These are phyloP conservation scores for Pseudoips prasinana DNA, from an alignment of 2,888 invertebrate species.

Conservation along the genomic window DNA sequence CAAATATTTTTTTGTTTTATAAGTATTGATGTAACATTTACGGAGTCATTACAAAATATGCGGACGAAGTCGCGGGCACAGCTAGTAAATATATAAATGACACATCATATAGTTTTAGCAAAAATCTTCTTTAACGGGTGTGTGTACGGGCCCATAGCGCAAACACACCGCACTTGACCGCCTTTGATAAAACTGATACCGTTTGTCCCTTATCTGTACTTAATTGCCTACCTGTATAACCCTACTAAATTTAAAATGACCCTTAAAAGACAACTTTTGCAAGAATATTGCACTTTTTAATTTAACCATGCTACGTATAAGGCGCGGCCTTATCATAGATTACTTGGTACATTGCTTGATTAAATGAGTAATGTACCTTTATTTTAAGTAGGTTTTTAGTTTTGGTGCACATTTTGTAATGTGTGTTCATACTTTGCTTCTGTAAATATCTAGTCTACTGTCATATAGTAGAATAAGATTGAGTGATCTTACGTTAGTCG, in stretches of 20 bases:
- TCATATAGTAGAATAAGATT: no score
- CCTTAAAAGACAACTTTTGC: slow-evolving; percentile 6
- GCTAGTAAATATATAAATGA: no score
- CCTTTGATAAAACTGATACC: slow-evolving; percentile 63
- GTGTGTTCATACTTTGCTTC: no score
- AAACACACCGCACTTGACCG: slow-evolving; percentile 37
- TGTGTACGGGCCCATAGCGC: slow-evolving; percentile 12
- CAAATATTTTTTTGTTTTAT: no score
- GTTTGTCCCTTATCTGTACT: slow-evolving; percentile 58
- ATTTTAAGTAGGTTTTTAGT: slow-evolving; percentile 11
- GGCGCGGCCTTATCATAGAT: slow-evolving; percentile 64
- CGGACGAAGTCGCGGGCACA: no score
- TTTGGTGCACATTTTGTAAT: not conserved
- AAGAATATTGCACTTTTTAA: slow-evolving; percentile 23
- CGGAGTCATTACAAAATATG: no score
- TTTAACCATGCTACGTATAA: slow-evolving; percentile 43
- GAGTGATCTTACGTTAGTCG: no score
- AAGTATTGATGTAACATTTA: no score
- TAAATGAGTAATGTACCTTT: slow-evolving; percentile 20
- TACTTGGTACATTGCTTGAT: slow-evolving; percentile 27
- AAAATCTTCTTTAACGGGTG: no score
- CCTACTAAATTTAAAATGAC: slow-evolving; percentile 34
- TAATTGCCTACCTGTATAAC: slow-evolving; percentile 57
- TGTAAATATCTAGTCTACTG: not conserved
- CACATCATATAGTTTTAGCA: no score